Conservation (phyloP, 2,113 vertebrate genomes). For the Poeciliopsis retropinna region DNA sequence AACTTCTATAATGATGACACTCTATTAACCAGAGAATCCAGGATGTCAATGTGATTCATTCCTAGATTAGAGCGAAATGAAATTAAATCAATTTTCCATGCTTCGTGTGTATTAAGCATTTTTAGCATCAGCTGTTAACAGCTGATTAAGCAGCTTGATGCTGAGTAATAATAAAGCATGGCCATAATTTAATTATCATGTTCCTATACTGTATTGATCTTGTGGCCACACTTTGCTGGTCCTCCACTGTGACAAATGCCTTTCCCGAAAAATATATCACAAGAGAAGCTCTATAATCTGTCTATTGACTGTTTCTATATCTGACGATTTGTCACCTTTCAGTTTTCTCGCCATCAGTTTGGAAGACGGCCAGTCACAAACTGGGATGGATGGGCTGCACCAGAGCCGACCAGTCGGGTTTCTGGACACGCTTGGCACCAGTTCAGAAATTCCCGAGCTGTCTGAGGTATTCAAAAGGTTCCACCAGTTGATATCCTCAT, state of each 20-base stretch:
- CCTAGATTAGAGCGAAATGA: background rate
- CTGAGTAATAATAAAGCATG: background rate
- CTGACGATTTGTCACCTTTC: background rate
- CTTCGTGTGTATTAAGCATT: background rate
- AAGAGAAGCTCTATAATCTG: background rate
- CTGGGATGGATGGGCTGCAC: background rate
- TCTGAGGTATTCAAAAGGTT: slow-evolving; percentile 19
- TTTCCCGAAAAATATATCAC: background rate
- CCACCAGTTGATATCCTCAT: slow-evolving; percentile 57
- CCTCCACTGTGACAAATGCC: background rate
- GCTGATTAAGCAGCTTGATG: background rate
- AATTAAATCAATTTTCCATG: slow-evolving; percentile 1
- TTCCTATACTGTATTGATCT: background rate
- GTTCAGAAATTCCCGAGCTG: slow-evolving; percentile 9
- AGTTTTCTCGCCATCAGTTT: background rate
- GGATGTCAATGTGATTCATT: slow-evolving; percentile 1
- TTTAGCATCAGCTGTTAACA: background rate
- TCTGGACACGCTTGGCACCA: background rate
- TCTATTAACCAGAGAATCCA: background rate
- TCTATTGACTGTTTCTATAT: background rate
- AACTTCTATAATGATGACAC: slow-evolving; percentile 8
- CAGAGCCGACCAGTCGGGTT: slow-evolving; percentile 10
- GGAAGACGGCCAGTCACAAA: slow-evolving; percentile 12
- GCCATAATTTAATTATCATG: background rate
- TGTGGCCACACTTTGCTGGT: background rate